phyloP scores from a whole-genome alignment of 2,888 invertebrate genomes.

The Hartigia nigra region DNA sequence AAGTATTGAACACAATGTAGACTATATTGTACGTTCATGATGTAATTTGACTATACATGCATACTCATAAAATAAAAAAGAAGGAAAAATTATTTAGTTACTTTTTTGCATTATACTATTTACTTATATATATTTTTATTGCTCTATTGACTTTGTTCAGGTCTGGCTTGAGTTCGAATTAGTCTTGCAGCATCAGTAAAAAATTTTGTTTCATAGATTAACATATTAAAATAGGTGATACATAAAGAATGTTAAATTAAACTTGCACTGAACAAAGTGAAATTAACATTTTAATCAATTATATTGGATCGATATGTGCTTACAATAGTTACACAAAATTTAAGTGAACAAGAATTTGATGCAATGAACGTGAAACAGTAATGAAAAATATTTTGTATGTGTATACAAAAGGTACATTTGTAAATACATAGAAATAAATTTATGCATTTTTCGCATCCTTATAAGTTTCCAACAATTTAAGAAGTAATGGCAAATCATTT shows the following conservation, averaged over 20 bases:
- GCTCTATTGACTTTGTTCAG: not conserved
- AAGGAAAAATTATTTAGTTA: slow-evolving; percentile 11
- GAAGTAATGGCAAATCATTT: slow-evolving; percentile 68
- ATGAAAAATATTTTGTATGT: not conserved
- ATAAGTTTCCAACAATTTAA: slow-evolving; percentile 70
- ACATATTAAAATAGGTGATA: not conserved
- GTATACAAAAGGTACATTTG: not conserved
- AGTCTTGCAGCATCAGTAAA: not conserved
- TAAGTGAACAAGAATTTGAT: not conserved
- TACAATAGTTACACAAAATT: not conserved
- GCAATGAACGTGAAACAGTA: not conserved
- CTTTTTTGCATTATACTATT: not conserved
- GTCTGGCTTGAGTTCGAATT: not conserved
- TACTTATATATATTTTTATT: not conserved
- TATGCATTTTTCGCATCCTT: slow-evolving; percentile 51
- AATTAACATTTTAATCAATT: not conserved
- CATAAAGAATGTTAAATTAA: not conserved
- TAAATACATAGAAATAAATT: not conserved
- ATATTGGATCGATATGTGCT: not conserved
- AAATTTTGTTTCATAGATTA: not conserved
- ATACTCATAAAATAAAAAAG: slow-evolving; percentile 52
- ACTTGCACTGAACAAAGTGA: not conserved
- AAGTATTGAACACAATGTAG: slow-evolving; percentile 23
- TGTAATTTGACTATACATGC: slow-evolving; percentile 56
- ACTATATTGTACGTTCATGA: slow-evolving; percentile 58